Evolutionary conservation across 2,797 vertebrate genomes (phyloP).

Genomic region (Pseudocheirus occidentalis): DNA sequence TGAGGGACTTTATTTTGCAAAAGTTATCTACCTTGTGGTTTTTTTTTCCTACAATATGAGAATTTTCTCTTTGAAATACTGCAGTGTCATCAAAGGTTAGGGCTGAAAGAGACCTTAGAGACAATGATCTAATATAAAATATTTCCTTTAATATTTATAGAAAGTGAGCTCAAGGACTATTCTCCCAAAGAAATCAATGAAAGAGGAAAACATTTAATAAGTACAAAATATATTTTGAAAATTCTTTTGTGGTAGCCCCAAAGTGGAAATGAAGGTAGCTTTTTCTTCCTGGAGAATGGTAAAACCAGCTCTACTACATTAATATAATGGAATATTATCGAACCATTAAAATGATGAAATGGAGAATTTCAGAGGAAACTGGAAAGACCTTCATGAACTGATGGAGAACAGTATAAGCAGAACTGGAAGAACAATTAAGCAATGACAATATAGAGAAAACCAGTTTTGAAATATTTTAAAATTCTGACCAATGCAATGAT

Average conservation of each 20-base stretch:
- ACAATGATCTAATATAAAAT: neutral
- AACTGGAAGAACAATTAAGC: neutral
- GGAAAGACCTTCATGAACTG: neutral
- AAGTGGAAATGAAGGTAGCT: neutral
- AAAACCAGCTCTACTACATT: neutral
- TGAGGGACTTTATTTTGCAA: too few relatives aligned
- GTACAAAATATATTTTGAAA: neutral
- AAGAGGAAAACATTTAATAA: neutral
- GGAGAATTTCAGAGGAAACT: neutral
- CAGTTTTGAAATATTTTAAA: neutral
- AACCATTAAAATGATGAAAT: neutral
- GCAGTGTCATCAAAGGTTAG: neutral
- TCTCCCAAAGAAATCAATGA: neutral
- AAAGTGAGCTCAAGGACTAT: too few relatives aligned
- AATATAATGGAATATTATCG: neutral
- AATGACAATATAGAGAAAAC: neutral
- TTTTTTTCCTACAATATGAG: too few relatives aligned
- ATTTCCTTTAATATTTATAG: neutral
- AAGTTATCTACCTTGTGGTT: too few relatives aligned
- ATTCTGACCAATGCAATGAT: neutral
- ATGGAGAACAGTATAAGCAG: neutral
- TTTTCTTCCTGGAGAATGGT: neutral
- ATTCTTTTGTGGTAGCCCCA: neutral
- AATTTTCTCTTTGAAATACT: neutral
- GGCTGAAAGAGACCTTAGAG: neutral